Percentiles rank a stretch among this genome's conserved stretches.
These are phyloP conservation scores for Hydrophis major DNA, from an alignment of 2,797 vertebrate species.

Conservation along the genomic window DNA sequence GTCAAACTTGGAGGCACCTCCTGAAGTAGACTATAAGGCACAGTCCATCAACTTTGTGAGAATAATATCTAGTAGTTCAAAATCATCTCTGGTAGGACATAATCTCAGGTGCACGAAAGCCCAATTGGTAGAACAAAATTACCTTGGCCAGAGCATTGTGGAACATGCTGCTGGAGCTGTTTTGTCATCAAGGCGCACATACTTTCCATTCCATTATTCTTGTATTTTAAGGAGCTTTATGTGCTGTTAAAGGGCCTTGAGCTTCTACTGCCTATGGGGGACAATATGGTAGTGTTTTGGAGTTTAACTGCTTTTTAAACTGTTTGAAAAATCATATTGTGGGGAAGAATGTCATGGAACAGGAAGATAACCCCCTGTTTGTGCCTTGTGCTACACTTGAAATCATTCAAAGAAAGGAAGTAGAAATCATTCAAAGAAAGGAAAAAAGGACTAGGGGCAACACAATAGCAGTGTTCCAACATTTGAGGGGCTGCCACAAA, in stretches of 20 bases:
- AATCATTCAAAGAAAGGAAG: background rate
- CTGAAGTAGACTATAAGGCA: background rate
- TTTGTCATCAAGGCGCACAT: background rate
- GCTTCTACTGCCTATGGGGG: background rate
- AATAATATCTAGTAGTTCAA: background rate
- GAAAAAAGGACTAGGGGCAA: no score
- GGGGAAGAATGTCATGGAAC: no score
- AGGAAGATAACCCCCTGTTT: no score
- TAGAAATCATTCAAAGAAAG: no score
- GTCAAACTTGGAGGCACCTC: no score
- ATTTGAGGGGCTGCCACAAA: no score
- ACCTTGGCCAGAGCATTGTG: background rate
- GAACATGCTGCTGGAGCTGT: background rate
- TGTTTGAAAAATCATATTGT: no score
- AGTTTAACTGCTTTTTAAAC: no score
- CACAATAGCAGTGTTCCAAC: no score
- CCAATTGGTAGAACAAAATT: background rate
- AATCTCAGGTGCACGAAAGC: background rate
- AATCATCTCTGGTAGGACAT: background rate
- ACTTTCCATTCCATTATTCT: background rate
- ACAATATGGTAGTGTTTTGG: no score
- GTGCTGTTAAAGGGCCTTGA: background rate
- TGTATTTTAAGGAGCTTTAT: background rate
- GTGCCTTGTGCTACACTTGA: background rate
- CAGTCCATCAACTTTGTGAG: background rate